Evolutionary conservation across 2,797 vertebrate species (phyloP).

Genomic region (Sebastes kiyomatsui): DNA sequence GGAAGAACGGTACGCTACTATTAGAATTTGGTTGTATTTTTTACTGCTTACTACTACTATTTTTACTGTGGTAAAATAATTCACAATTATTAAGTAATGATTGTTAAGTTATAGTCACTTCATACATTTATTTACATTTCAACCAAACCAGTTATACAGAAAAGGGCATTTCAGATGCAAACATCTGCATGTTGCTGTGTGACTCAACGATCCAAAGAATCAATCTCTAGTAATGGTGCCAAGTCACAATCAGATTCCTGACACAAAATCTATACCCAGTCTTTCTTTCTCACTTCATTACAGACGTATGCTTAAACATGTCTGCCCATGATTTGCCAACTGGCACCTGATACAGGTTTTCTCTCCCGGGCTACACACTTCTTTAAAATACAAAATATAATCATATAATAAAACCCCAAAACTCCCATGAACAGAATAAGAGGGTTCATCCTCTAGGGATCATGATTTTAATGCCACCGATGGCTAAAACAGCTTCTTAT

Average conservation of each 20-base stretch:
- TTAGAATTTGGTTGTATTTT: no score
- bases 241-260: background rate
- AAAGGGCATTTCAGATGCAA: background rate
- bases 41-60: no score
- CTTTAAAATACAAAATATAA: no score
- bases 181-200: background rate
- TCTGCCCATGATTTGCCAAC: background rate
- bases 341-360: background rate
- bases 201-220: background rate
- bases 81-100: background rate
- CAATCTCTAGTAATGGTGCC: background rate
- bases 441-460: background rate
- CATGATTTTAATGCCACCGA: fast-evolving
- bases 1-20: no score
- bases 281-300: background rate
- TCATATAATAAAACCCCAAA: background rate
- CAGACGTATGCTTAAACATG: background rate
- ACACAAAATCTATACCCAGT: background rate
- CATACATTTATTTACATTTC: background rate
- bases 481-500: background rate
- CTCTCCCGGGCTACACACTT: background rate
- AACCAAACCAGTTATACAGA: background rate
- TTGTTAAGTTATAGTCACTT: background rate
- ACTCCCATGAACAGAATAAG: background rate
- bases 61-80: background rate